Evolutionary conservation across 37 sponge, comb jelly and placozoan genomes (phyloP).

Genomic region (Lycopodina hypogea): DNA sequence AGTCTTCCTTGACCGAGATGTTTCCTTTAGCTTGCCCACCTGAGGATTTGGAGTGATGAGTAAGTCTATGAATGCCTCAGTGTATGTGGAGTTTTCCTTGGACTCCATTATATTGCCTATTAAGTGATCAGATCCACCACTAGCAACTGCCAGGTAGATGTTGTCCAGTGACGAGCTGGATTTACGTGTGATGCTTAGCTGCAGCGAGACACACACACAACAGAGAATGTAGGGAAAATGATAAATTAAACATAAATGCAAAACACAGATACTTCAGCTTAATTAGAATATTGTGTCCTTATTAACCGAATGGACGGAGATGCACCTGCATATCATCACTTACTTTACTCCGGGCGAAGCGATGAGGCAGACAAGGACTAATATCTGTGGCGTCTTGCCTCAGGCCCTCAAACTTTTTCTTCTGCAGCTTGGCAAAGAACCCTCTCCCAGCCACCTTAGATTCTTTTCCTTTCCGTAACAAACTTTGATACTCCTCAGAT

Average conservation of each 20-base stretch:
- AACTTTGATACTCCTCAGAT: slow-evolving; percentile 35
- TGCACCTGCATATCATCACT: not conserved
- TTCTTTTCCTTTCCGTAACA: slow-evolving; percentile 22
- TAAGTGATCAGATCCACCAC: not conserved
- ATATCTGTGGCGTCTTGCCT: slow-evolving; percentile 20
- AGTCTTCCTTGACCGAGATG: not conserved
- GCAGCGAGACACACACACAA: not conserved
- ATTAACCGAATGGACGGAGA: too few relatives aligned
- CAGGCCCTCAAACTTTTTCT: not conserved
- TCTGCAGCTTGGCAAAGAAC: slow-evolving; percentile 25
- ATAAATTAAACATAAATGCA: too few relatives aligned
- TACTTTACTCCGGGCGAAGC: slow-evolving; percentile 58
- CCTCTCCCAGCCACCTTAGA: slow-evolving; percentile 21
- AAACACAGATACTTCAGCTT: too few relatives aligned
- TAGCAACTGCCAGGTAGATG: slow-evolving; percentile 13
- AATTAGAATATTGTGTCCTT: too few relatives aligned
- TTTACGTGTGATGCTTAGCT: slow-evolving; percentile 51
- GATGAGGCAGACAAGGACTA: slow-evolving; percentile 52
- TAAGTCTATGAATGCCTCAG: slow-evolving; percentile 54
- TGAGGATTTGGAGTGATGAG: slow-evolving; percentile 20
- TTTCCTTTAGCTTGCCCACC: not conserved
- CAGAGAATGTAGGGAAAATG: not conserved
- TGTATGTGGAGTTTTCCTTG: slow-evolving; percentile 28
- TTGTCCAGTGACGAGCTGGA: slow-evolving; percentile 33
- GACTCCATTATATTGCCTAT: not conserved